Evolutionary conservation across 2,888 invertebrate genomes (phyloP), one percentile per base, ranked within the genome.

Genomic region (Glaucopsyche alexis): DNA sequence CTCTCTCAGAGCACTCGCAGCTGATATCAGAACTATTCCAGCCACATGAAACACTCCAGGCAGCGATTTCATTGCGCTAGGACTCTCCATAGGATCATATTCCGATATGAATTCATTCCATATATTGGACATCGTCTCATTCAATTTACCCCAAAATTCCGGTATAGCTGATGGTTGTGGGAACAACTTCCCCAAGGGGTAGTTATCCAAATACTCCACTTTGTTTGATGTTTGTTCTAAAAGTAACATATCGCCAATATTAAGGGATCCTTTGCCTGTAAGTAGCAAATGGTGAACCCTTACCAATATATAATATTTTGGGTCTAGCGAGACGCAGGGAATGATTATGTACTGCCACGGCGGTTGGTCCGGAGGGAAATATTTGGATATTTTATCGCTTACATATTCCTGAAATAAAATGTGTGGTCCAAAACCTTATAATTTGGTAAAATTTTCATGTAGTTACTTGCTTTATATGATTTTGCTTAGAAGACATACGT

Each of bases 311-410:
- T 95, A 96, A 82, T 95, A 97, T 78, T 92, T 93, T 52, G 94
- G 94, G 72, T 94, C 94, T 5, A 85, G 78, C 0, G 89, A 85
- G 6, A 85, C 80, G 77, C 90, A 90, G 0, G 96, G 96, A 79
- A 97, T 96, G 1, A 97, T 93, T 55, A 95, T 94, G 72, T 97
- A 94, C 83, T 97, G 97, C 97, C 97, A 97, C 14, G 97, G 97
- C 0, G 97, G 95, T 74, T 95, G 92, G 72, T 95, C 95, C 1
- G 91, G 89, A 7, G 96, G 95, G 73, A 97, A 94, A 83, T 96
- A 96, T 88, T 96, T 97, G 4, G 96, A 95, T 42, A 96, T 94
- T 74, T 96, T 94, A 73, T 96, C 96, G 81, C 96, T 96, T 70
- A 97, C 94, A 82, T 95, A 96, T 49, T 96, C 96, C 96, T 96